Conservation (phyloP, 2,888 invertebrate species). For the Lepidochitona cinerea region DNA sequence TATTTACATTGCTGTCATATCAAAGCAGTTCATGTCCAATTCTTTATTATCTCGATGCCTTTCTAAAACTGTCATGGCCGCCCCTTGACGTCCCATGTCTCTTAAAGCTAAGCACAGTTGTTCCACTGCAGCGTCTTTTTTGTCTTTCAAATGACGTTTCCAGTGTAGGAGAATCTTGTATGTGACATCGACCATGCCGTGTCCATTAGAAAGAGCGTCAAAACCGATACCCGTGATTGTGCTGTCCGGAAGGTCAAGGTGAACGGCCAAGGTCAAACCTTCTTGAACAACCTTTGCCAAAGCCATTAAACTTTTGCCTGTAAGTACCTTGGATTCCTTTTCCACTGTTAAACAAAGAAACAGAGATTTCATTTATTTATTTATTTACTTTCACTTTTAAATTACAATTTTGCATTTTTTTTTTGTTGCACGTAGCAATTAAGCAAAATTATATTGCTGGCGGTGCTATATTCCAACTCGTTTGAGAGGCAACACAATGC, state of each 20-base stretch:
- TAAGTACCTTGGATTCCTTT: constrained; percentile 63
- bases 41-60: constrained; percentile 59
- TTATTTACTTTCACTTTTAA: too few relatives aligned
- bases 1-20: background rate
- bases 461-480: too few relatives aligned
- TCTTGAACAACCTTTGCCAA: constrained; percentile 63
- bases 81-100: constrained; percentile 60
- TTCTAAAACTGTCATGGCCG: constrained; percentile 55
- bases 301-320: constrained; percentile 63
- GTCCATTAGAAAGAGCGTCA: constrained; percentile 68
- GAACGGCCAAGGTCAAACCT: constrained; percentile 67
- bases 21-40: constrained; percentile 54
- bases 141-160: constrained; percentile 63
- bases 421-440: too few relatives aligned
- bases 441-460: too few relatives aligned
- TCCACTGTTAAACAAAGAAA: constrained; percentile 48
- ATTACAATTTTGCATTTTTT: too few relatives aligned
- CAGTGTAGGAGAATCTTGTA: constrained; percentile 68
- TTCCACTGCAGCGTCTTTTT: constrained; percentile 56
- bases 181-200: constrained; percentile 64
- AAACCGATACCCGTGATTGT: constrained; percentile 69
- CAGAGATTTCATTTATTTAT: too few relatives aligned
- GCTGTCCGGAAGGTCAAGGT: constrained; percentile 67
- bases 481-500: too few relatives aligned
- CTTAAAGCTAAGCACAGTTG: constrained; percentile 52